Evolutionary conservation across 2,113 vertebrate genomes (phyloP).

Genomic region (Labrus mixtus): DNA sequence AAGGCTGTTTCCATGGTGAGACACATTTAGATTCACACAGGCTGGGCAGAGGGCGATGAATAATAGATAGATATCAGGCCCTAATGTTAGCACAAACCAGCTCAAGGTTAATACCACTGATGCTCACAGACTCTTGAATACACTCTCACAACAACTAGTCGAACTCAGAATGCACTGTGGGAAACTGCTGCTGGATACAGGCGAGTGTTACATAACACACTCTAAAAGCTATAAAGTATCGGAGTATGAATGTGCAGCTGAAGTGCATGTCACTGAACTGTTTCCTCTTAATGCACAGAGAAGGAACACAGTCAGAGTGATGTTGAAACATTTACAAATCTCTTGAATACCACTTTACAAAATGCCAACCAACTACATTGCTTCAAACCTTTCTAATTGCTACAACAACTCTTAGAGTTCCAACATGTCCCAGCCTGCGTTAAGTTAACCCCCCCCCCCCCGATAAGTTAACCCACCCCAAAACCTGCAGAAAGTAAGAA

Average conservation of each 20-base stretch:
- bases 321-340: conserved; percentile 41
- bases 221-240: not conserved
- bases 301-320: not conserved
- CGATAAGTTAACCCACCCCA: not conserved
- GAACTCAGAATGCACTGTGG: not conserved
- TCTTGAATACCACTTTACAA: conserved; percentile 23
- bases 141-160: conserved; percentile 45
- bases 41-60: conserved; percentile 72
- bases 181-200: not conserved
- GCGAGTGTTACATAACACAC: not conserved
- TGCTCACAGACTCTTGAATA: conserved; percentile 16
- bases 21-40: conserved; percentile 69
- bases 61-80: conserved; percentile 78
- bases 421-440: not conserved
- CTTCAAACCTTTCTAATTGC: not conserved
- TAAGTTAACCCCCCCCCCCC: not conserved
- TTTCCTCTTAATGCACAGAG: not conserved
- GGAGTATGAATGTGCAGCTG: not conserved
- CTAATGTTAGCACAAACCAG: conserved; percentile 75
- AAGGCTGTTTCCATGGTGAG: conserved; percentile 82
- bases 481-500: not conserved
- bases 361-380: conserved; percentile 1
- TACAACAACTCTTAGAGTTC: conserved; percentile 2
- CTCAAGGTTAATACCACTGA: conserved; percentile 66
- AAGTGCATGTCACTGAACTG: not conserved